phyloP scores from a whole-genome alignment of 1,140 invertebrate genomes.

The Drosophila grimshawi region DNA sequence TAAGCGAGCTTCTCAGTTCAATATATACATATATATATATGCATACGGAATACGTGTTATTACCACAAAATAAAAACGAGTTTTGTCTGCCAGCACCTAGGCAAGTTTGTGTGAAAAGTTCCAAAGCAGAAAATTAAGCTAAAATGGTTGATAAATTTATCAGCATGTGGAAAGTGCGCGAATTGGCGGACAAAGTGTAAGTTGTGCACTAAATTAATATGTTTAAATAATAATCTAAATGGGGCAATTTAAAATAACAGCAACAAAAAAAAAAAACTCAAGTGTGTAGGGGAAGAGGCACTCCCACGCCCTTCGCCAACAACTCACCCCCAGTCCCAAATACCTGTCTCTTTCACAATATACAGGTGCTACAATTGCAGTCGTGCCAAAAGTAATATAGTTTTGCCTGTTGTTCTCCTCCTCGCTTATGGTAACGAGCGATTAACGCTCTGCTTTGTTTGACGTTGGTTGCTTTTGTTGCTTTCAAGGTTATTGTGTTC shows the following conservation, averaged over 20 bases:
- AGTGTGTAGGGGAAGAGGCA: constrained; percentile 26
- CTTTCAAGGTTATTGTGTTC: constrained; percentile 58
- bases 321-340: constrained; percentile 33
- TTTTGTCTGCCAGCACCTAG: constrained; percentile 57
- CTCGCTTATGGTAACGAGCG: constrained; percentile 41
- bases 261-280: constrained; percentile 6
- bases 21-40: constrained; percentile 24
- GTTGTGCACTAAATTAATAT: constrained; percentile 84
- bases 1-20: neutral
- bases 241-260: constrained; percentile 12
- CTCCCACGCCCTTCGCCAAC: constrained; percentile 57
- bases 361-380: constrained; percentile 53
- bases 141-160: constrained; percentile 88
- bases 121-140: constrained; percentile 57
- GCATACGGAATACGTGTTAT: constrained; percentile 15
- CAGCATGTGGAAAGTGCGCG: constrained; percentile 97
- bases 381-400: constrained; percentile 48
- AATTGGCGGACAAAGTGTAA: constrained; percentile 98
- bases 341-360: constrained; percentile 22
- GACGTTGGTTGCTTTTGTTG: constrained; percentile 51
- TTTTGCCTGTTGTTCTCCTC: constrained; percentile 35
- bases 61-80: constrained; percentile 55
- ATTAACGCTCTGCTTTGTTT: constrained; percentile 46
- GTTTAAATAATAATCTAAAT: constrained; percentile 12
- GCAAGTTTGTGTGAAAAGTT: constrained; percentile 81